A percentile compares a stretch with the other conserved stretches of the same genome.
Conservation (phyloP, 2,888 invertebrate genomes). For the Lasius platythorax region DNA sequence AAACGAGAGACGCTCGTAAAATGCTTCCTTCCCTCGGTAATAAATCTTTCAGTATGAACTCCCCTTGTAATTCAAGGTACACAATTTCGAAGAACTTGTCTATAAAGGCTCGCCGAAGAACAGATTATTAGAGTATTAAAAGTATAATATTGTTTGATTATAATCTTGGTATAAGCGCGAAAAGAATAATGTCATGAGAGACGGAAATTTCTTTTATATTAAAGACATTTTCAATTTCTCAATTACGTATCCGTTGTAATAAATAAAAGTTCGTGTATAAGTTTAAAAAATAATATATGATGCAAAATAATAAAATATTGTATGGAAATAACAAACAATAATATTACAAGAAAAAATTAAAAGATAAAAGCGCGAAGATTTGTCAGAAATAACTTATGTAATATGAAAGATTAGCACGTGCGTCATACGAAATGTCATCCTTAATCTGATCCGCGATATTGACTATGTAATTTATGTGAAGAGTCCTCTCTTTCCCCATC, state of each 20-base stretch:
- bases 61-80: background rate
- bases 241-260: background rate
- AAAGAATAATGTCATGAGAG: background rate
- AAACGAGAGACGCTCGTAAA: conserved; percentile 50
- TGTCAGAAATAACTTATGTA: background rate
- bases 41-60: conserved; percentile 48
- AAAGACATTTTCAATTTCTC: background rate
- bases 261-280: background rate
- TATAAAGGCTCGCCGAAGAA: background rate
- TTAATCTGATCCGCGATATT: conserved; percentile 7
- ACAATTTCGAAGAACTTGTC: conserved; percentile 23
- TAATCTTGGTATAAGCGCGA: background rate
- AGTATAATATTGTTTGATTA: conserved; percentile 14
- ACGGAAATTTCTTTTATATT: background rate
- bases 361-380: background rate
- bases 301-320: background rate
- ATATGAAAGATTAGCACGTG: background rate
- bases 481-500: background rate
- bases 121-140: conserved; percentile 41
- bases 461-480: conserved; percentile 26
- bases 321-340: background rate
- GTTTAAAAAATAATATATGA: background rate
- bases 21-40: conserved; percentile 25
- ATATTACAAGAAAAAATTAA: background rate
- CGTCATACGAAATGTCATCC: background rate